phyloP scores from a whole-genome alignment of 2,797 vertebrate genomes.

The Myotis pilosus region DNA sequence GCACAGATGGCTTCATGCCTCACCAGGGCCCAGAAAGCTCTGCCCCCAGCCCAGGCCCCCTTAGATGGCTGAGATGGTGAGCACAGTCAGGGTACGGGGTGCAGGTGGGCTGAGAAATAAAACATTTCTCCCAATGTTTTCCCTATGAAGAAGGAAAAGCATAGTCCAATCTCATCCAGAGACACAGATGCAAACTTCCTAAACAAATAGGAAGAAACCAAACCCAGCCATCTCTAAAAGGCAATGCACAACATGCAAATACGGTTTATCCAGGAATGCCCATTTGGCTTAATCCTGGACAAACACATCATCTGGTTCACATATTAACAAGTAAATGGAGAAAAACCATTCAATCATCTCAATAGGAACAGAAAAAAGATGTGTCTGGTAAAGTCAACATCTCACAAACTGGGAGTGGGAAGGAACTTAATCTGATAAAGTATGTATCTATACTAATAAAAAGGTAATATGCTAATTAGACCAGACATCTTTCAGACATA shows the following conservation, averaged over 20 bases:
- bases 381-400: background rate
- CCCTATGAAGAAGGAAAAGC: background rate
- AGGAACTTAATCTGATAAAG: background rate
- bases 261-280: background rate
- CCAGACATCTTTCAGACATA: too few species aligned
- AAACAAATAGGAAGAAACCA: background rate
- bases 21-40: background rate
- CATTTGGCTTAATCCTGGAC: background rate
- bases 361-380: fast-evolving
- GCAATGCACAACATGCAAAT: fast-evolving
- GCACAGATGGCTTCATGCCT: background rate
- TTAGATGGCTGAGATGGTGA: background rate
- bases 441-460: too few species aligned
- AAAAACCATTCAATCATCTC: background rate
- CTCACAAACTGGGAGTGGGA: background rate
- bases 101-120: background rate
- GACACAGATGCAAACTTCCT: background rate
- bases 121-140: background rate
- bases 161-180: background rate
- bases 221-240: background rate
- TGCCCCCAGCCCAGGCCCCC: too few species aligned
- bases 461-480: too few species aligned
- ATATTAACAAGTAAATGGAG: too few species aligned
- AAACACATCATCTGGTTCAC: background rate
- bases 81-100: background rate